phyloP scores from a whole-genome alignment of 2,888 invertebrate species.

The Julus scanicus region DNA sequence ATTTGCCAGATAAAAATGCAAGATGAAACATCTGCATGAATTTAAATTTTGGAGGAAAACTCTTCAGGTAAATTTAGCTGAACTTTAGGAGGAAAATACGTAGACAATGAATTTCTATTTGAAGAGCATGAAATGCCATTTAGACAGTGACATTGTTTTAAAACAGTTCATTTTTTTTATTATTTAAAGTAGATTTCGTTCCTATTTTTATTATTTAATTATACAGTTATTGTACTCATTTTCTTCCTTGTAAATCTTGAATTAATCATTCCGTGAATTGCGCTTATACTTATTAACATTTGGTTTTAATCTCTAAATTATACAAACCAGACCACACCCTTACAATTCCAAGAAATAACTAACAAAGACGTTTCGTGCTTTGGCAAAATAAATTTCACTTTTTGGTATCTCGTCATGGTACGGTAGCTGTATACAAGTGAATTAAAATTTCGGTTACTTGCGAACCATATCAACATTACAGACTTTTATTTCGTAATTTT shows the following conservation, averaged over 20 bases:
- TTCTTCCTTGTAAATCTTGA: background rate
- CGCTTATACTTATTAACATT: background rate
- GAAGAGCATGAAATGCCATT: background rate
- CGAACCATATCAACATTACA: background rate
- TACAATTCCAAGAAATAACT: background rate
- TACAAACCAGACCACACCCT: background rate
- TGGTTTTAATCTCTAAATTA: background rate
- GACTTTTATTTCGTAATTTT: background rate
- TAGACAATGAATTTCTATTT: background rate
- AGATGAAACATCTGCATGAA: background rate
- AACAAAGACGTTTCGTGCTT: background rate
- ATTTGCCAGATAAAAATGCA: too few relatives aligned
- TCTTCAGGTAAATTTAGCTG: background rate
- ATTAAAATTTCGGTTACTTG: background rate
- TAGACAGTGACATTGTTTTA: background rate
- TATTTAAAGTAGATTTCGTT: background rate
- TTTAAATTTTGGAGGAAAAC: background rate
- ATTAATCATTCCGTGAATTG: background rate
- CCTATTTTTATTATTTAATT: background rate
- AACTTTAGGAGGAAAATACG: background rate
- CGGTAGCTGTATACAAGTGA: background rate
- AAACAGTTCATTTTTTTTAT: background rate
- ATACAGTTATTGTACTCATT: background rate
- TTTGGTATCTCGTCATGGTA: conserved; percentile 13
- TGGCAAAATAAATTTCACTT: background rate